Conservation (phyloP, 2,888 invertebrate species). For the Scaptomyza flava region DNA sequence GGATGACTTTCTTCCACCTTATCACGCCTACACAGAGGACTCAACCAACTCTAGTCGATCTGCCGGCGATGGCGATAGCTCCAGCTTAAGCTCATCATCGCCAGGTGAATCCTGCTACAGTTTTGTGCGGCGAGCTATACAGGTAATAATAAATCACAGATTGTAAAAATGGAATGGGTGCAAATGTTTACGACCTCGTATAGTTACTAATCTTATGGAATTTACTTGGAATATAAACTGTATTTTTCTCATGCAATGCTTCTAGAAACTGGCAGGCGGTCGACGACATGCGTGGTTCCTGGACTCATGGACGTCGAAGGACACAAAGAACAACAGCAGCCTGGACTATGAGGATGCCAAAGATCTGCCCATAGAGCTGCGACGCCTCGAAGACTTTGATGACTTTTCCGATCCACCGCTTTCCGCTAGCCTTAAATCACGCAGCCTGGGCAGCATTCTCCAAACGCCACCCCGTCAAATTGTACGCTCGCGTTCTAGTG, state of each 20-base stretch:
- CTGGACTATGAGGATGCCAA: slow-evolving; percentile 88
- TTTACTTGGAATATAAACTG: too few species aligned
- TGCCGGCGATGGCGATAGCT: slow-evolving; percentile 89
- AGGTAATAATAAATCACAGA: slow-evolving; percentile 83
- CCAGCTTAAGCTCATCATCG: slow-evolving; percentile 91
- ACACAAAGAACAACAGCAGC: slow-evolving; percentile 86
- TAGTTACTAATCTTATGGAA: too few species aligned
- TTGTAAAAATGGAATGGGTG: too few species aligned
- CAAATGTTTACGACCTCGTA: too few species aligned
- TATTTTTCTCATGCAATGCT: background rate
- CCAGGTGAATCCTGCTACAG: slow-evolving; percentile 98
- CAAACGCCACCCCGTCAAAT: slow-evolving; percentile 90
- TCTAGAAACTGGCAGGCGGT: slow-evolving; percentile 91
- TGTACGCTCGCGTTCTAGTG: slow-evolving; percentile 90
- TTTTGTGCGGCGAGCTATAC: slow-evolving; percentile 94
- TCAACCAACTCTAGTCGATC: slow-evolving; percentile 88
- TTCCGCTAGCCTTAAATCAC: slow-evolving; percentile 89
- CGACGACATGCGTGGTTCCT: slow-evolving; percentile 91
- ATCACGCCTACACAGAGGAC: slow-evolving; percentile 88
- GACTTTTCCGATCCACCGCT: slow-evolving; percentile 86
- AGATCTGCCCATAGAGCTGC: slow-evolving; percentile 93
- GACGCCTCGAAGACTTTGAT: slow-evolving; percentile 90
- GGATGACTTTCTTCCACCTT: slow-evolving; percentile 85
- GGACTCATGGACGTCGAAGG: slow-evolving; percentile 90
- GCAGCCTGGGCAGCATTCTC: slow-evolving; percentile 93